Conservation (phyloP, 2,797 vertebrate genomes). For the Sandelia bainsii region DNA sequence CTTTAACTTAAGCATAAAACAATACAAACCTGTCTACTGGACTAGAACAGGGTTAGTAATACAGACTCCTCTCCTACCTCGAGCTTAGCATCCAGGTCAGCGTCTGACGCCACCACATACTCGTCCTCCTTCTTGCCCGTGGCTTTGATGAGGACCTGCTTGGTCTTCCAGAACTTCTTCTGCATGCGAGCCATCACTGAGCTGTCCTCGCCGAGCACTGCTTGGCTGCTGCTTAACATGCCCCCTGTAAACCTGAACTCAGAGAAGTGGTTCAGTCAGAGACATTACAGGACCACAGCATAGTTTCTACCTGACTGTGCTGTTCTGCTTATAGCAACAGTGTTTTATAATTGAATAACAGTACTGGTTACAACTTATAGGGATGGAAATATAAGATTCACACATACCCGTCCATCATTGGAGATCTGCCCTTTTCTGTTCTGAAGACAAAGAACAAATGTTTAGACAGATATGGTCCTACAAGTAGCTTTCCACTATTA, state of each 20-base stretch:
- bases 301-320: not conserved
- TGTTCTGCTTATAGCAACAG: not conserved
- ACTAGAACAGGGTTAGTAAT: too few relatives aligned
- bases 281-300: not conserved
- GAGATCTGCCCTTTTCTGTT: conserved; percentile 20
- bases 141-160: conserved; percentile 89
- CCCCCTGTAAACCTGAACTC: conserved; percentile 81
- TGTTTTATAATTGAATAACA: not conserved
- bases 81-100: conserved; percentile 88
- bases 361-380: not conserved
- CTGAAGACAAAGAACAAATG: conserved; percentile 2
- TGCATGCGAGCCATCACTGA: conserved; percentile 89
- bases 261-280: not conserved
- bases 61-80: conserved; percentile 76
- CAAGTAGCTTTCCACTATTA: not conserved
- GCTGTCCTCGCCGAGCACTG: conserved; percentile 80
- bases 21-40: too few relatives aligned
- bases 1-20: too few relatives aligned
- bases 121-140: conserved; percentile 93
- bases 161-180: conserved; percentile 92
- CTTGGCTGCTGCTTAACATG: conserved; percentile 78
- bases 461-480: not conserved
- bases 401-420: conserved; percentile 79
- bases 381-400: not conserved
- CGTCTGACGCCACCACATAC: conserved; percentile 87